phyloP scores from a whole-genome alignment of 2,888 invertebrate species.

The Trissolcus brochymenae region DNA sequence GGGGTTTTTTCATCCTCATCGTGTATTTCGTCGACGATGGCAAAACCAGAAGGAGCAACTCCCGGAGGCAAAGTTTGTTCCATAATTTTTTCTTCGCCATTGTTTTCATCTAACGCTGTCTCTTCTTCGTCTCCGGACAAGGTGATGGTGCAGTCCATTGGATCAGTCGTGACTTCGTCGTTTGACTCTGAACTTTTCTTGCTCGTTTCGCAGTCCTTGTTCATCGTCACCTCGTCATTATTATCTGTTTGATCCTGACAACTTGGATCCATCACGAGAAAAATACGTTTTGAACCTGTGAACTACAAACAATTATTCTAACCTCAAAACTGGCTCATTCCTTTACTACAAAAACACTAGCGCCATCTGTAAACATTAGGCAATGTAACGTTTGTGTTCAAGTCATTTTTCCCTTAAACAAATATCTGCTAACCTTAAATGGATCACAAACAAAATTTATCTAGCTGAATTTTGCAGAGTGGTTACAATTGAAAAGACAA shows the following conservation, averaged over 20 bases:
- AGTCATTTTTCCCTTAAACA: background rate
- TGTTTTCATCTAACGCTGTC: background rate
- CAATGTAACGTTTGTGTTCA: background rate
- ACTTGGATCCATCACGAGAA: slow-evolving; percentile 8
- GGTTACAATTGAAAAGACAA: too few relatives aligned
- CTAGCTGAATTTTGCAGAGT: too few relatives aligned
- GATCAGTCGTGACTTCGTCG: background rate
- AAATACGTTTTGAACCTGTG: background rate
- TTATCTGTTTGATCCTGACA: background rate
- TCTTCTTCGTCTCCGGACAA: slow-evolving; percentile 2
- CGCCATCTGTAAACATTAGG: background rate
- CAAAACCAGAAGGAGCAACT: slow-evolving; percentile 61
- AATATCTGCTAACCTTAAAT: too few relatives aligned
- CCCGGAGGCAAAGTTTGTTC: slow-evolving; percentile 63
- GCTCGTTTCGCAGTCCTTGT: slow-evolving; percentile 1
- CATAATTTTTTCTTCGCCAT: slow-evolving; percentile 2
- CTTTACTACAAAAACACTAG: background rate
- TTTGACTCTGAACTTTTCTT: background rate
- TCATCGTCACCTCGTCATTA: slow-evolving; percentile 23
- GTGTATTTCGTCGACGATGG: slow-evolving; percentile 61
- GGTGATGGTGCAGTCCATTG: slow-evolving; percentile 3
- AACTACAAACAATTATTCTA: slow-evolving; percentile 1
- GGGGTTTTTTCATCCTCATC: slow-evolving; percentile 57
- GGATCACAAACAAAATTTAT: too few relatives aligned
- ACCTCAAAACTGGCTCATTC: background rate